Conservation (phyloP, 2,888 invertebrate species). For the Ormyrus nitidulus region DNA sequence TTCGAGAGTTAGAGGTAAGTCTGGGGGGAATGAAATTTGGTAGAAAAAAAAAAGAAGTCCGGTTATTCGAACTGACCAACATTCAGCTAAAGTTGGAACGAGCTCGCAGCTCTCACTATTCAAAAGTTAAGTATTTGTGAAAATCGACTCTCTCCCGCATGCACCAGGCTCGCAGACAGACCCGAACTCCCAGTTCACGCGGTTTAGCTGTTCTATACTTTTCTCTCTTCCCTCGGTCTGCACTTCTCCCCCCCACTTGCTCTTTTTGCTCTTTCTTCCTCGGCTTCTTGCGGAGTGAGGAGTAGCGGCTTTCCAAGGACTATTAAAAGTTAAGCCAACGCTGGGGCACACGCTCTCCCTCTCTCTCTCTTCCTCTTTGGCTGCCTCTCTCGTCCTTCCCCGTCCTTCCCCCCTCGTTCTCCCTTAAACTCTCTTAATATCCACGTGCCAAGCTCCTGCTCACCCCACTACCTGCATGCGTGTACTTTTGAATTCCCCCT, state of each 20-base stretch:
- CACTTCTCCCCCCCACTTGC: not conserved
- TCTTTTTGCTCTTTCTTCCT: slow-evolving; percentile 9
- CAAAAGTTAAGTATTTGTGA: slow-evolving; percentile 22
- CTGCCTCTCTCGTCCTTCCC: not conserved
- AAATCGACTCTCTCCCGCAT: not conserved
- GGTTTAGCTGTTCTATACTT: slow-evolving; percentile 16
- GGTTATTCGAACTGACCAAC: too few relatives aligned
- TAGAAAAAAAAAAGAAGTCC: too few relatives aligned
- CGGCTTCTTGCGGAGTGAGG: slow-evolving; percentile 13
- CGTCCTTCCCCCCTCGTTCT: not conserved
- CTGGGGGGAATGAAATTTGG: too few relatives aligned
- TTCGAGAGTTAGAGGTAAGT: too few relatives aligned
- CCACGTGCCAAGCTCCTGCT: slow-evolving; percentile 56
- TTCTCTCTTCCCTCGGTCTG: not conserved
- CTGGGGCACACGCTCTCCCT: not conserved
- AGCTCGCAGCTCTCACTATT: not conserved
- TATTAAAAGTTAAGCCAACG: slow-evolving; percentile 53
- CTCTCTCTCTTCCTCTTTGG: not conserved
- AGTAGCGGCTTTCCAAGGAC: slow-evolving; percentile 48
- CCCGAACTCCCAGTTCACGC: not conserved
- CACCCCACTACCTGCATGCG: slow-evolving; percentile 25
- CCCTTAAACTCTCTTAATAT: slow-evolving; percentile 62
- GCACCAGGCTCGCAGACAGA: not conserved
- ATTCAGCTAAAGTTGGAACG: not conserved
- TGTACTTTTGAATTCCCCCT: slow-evolving; percentile 62